Evolutionary conservation across 1,140 invertebrate genomes (phyloP), one percentile per base, ranked within the genome.

Genomic region (Drosophila nebulosa): DNA sequence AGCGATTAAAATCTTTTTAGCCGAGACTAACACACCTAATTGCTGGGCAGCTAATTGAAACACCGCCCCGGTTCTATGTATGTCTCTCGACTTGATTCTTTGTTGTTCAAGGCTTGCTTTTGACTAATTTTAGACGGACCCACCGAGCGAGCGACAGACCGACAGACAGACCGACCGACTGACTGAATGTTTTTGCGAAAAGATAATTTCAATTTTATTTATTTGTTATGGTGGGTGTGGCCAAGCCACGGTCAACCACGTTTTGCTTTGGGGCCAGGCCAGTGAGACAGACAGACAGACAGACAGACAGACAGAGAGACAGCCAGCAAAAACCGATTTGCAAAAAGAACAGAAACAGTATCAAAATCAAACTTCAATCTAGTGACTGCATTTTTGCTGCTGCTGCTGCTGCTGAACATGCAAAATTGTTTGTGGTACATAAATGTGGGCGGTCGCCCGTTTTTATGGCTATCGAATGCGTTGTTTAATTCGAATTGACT

Each of bases 401-500:
- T n/a, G n/a, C n/a, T n/a, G n/a, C n/a, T 46, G 39, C 16, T 32
- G 59, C 62, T 62, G 64, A 76, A 52, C 64, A 66, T 50, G 73
- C 68, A 69, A 46, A 64, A 64, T 16, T 26, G 16, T 21, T 46
- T 46, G 39, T 21, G 57, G 55, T 30, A 64, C 72, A 74, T 84
- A 83, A 83, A 79, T 68, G 65, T 66, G 61, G 69, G 52, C 60
- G 60, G 55, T 55, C 55, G 42, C 68, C 46, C 68, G 62, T 69
- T 84, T 85, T 81, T 85, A 78, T 81, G 81, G 74, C 81, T 77
- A 78, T 85, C 78, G 78, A 85, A 85, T 78, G 81, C 78, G 66
- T 85, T 78, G 80, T 85, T 86, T 86, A 85, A 85, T 86, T 85
- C 74, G 74, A 85, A 80, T 80, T 85, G 81, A 85, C 80, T 80